Base-by-base conservation (phyloP, 1,140 invertebrate species). In the Drosophila nikananu region DNA sequence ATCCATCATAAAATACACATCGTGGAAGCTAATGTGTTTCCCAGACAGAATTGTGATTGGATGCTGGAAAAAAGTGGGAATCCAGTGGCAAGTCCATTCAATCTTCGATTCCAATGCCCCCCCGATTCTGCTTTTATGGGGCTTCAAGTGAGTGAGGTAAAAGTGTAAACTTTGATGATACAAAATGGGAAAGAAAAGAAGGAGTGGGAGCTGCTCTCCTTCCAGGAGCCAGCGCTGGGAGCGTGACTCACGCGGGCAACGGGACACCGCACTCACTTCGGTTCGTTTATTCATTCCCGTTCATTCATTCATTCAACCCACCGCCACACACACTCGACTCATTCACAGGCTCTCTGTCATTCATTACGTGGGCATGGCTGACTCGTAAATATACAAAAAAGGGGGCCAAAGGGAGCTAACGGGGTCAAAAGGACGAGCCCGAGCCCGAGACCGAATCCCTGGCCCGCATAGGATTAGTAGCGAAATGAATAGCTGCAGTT, bases 391-490 rank as follows among this genome's bases (percentile, higher is more conserved):
- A 78, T 78, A 76, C 72, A 58, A 54, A 76, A 49, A n/a, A n/a
- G n/a, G 17, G 54, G 54, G 46, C 42, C 51, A 48, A 71, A 52
- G 42, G 73, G 60, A 44, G 42, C 49, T 46, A 60, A 23, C 35
- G 25, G 42, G 23, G 44, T 19, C 19, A 63, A 75, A 73, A 63
- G 57, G 39, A 61, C 30, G 54, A 51, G 64, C 41, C 32, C 67
- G 64, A 70, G 58, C 78, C 75, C 30, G 54, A 51, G 64, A 32
- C 32, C 67, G 64, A 70, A 62, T 78, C 75, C 64, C 74, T 57
- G 64, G 60, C 77, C 77, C 77, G 77, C 77, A 79, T 79, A 72
- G 76, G 77, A 79, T 79, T 79, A 79, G 77, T 79, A 79, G 77
- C 66, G 67, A 79, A 79, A 79, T 79, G 77, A 79, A 79, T 79